phyloP scores from a whole-genome alignment of 2,888 invertebrate species.

The Seira musarum region DNA sequence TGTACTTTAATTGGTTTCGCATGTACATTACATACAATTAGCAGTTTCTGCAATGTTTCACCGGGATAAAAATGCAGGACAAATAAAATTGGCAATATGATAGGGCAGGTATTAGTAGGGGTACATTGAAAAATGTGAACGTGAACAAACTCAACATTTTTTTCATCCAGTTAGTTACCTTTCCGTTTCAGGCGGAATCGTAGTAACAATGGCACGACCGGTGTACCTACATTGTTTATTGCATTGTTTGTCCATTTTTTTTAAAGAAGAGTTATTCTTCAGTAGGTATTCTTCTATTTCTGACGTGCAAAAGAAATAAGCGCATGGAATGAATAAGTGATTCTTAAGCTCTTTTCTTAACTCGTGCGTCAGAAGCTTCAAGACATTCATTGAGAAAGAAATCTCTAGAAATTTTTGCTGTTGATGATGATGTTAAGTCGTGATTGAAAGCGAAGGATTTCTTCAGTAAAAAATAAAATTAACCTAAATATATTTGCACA shows the following conservation, averaged over 20 bases:
- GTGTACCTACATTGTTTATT: background rate
- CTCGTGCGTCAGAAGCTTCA: background rate
- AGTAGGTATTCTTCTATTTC: no score
- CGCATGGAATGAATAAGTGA: background rate
- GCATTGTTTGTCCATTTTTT: slow-evolving; percentile 9
- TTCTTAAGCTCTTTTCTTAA: background rate
- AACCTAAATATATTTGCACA: slow-evolving; percentile 19
- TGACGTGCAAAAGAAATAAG: no score
- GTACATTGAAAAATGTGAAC: background rate
- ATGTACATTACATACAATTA: slow-evolving; percentile 28
- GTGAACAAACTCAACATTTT: slow-evolving; percentile 9
- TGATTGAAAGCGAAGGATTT: slow-evolving; percentile 14
- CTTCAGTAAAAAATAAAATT: slow-evolving; percentile 11
- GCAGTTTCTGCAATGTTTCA: slow-evolving; percentile 8
- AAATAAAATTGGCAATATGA: background rate
- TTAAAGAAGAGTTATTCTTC: background rate
- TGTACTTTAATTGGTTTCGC: slow-evolving; percentile 31
- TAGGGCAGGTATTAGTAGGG: background rate
- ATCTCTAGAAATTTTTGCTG: background rate
- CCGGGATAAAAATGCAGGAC: background rate
- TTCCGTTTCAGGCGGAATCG: slow-evolving; percentile 13
- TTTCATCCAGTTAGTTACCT: slow-evolving; percentile 1
- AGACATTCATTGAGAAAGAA: slow-evolving; percentile 1
- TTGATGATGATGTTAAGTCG: slow-evolving; percentile 5
- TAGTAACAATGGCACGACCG: slow-evolving; percentile 5